Evolutionary conservation across 2,113 vertebrate species (phyloP).

Genomic region (Phylloscopus trochiloides): DNA sequence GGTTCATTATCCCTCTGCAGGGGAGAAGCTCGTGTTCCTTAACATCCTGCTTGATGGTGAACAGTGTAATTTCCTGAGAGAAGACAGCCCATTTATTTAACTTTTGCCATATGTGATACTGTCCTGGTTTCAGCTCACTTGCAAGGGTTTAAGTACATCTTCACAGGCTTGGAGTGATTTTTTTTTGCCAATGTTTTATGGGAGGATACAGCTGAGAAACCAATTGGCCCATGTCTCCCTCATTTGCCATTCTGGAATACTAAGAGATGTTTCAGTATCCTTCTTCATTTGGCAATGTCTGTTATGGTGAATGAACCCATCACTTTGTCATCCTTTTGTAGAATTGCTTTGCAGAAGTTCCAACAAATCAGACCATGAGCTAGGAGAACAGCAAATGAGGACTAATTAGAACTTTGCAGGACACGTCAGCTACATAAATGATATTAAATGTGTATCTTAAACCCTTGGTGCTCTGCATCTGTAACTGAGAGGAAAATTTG

Average conservation of each 20-base stretch:
- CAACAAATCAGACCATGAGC: background rate
- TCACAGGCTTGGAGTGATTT: background rate
- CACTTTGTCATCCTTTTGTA: background rate
- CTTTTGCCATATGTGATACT: slow-evolving; percentile 9
- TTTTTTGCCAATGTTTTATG: background rate
- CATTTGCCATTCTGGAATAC: background rate
- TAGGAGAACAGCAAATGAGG: background rate
- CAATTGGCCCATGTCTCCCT: background rate
- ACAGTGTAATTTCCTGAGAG: slow-evolving; percentile 42
- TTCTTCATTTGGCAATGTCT: background rate
- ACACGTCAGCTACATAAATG: background rate
- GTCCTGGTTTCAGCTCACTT: background rate
- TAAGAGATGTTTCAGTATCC: background rate
- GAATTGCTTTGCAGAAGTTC: background rate
- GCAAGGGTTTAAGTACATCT: background rate
- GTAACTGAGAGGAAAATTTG: background rate
- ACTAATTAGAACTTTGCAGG: background rate
- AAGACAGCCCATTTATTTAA: slow-evolving; percentile 50
- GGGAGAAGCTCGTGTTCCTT: slow-evolving; percentile 32
- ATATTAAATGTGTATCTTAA: background rate
- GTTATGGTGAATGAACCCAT: background rate
- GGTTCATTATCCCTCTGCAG: slow-evolving; percentile 56
- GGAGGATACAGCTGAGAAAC: background rate
- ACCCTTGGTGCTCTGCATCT: background rate
- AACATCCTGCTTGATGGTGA: slow-evolving; percentile 33